These are phyloP conservation scores for Polypterus bichir DNA, from an alignment of 2,113 vertebrate species.

Conservation along the genomic window DNA sequence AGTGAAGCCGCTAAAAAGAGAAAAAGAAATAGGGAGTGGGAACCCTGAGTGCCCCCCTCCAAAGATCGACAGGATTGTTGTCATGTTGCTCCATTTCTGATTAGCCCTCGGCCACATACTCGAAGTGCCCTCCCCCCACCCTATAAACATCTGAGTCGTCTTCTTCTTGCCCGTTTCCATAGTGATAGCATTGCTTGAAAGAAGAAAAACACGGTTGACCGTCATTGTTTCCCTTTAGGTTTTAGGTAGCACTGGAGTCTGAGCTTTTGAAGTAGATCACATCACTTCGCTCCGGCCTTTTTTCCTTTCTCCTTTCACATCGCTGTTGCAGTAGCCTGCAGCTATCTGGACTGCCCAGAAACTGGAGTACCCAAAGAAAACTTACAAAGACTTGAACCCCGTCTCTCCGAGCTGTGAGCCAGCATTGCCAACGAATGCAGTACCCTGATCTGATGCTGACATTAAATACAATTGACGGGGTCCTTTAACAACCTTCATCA, in stretches of 20 bases:
- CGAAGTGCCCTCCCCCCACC: slow-evolving; percentile 58
- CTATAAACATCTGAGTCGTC: slow-evolving; percentile 33
- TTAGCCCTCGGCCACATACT: slow-evolving; percentile 66
- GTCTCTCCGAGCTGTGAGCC: too few relatives aligned
- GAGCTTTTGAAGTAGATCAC: background rate
- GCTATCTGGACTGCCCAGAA: too few relatives aligned
- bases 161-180: slow-evolving; percentile 63
- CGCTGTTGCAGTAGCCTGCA: too few relatives aligned
- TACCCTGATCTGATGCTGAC: too few relatives aligned
- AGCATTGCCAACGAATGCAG: too few relatives aligned
- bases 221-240: slow-evolving; percentile 65
- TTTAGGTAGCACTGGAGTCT: slow-evolving; percentile 67
- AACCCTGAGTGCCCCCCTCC: slow-evolving; percentile 33
- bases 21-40: slow-evolving; percentile 30
- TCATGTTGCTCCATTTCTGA: slow-evolving; percentile 70
- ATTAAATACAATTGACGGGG: too few relatives aligned
- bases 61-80: slow-evolving; percentile 40
- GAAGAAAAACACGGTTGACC: slow-evolving; percentile 64
- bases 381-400: too few relatives aligned
- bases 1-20: background rate
- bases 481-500: too few relatives aligned
- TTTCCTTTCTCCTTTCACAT: too few relatives aligned
- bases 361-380: too few relatives aligned
- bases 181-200: slow-evolving; percentile 61
- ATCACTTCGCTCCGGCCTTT: too few relatives aligned